phyloP scores from a whole-genome alignment of 2,113 vertebrate species.

The Tonatia bakeri region DNA sequence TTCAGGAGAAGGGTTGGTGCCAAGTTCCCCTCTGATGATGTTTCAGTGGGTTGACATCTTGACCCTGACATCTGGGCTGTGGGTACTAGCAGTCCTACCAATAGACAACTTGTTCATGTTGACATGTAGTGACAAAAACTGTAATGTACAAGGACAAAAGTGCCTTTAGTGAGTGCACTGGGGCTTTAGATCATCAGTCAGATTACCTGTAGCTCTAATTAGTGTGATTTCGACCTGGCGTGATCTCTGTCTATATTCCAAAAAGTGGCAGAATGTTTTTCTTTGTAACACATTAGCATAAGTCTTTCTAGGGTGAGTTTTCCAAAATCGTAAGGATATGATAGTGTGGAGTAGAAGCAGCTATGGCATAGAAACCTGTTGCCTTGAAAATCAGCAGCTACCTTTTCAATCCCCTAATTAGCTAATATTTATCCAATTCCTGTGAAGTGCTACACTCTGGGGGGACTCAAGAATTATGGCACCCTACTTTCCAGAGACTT shows the following conservation, averaged over 20 bases:
- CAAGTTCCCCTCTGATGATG: neutral
- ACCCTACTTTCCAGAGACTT: neutral
- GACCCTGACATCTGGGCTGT: neutral
- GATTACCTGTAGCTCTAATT: slow-evolving; percentile 49
- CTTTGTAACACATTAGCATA: neutral
- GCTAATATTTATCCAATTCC: neutral
- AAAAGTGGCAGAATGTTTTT: neutral
- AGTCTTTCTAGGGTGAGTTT: neutral
- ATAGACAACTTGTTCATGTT: slow-evolving; percentile 3
- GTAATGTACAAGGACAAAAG: neutral
- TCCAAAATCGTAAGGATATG: neutral
- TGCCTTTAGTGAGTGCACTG: neutral
- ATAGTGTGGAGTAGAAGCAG: neutral
- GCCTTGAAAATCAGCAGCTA: slow-evolving; percentile 5
- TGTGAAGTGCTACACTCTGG: neutral
- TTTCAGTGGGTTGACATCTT: neutral
- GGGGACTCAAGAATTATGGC: neutral
- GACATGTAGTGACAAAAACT: neutral
- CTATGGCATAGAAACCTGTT: neutral
- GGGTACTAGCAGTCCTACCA: neutral
- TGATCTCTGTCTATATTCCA: slow-evolving; percentile 1
- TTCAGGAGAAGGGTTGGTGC: neutral
- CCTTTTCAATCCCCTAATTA: neutral
- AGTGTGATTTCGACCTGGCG: neutral
- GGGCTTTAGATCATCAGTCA: slow-evolving; percentile 26